Percentiles rank a stretch among this genome's conserved stretches.
Conservation (phyloP, 2,797 vertebrate genomes). For the Malacoraja senta region DNA sequence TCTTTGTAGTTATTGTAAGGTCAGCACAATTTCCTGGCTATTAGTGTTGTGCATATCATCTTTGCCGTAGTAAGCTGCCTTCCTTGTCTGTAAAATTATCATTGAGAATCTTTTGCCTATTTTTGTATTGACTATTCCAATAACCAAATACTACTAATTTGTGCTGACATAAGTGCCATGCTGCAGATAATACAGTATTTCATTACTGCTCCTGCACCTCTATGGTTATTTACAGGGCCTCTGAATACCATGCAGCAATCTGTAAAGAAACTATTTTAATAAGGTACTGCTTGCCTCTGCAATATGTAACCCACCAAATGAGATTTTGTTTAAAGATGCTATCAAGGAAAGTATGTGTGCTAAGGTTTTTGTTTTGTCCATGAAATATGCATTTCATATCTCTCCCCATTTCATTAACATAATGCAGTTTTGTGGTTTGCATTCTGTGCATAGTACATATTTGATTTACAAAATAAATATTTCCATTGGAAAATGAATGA, state of each 20-base stretch:
- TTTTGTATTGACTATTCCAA: constrained; percentile 93
- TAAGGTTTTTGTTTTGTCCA: constrained; percentile 99
- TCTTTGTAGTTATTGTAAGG: constrained; percentile 92
- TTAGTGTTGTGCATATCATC: constrained; percentile 99
- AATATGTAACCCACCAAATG: constrained; percentile 99
- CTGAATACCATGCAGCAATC: constrained; percentile 99
- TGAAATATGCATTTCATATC: constrained; percentile 99
- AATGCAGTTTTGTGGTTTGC: constrained; percentile 99
- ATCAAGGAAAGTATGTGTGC: constrained; percentile 99
- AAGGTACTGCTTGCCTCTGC: constrained; percentile 99
- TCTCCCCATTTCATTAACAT: constrained; percentile 99
- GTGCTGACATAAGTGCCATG: constrained; percentile 99
- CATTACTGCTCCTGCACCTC: constrained; percentile 99
- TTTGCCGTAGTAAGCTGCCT: constrained; percentile 94
- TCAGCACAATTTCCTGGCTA: constrained; percentile 99
- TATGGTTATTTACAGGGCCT: constrained; percentile 99
- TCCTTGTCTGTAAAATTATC: constrained; percentile 87
- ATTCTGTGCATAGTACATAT: constrained; percentile 99
- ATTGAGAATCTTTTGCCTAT: constrained; percentile 99
- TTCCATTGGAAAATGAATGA: constrained; percentile 99
- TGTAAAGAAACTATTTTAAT: constrained; percentile 99
- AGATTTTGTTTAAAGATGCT: constrained; percentile 99
- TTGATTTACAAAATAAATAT: constrained; percentile 99
- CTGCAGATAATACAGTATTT: constrained; percentile 99
- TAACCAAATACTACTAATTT: constrained; percentile 98